Conservation (phyloP, 2,888 invertebrate species). For the Eupithecia dodoneata region DNA sequence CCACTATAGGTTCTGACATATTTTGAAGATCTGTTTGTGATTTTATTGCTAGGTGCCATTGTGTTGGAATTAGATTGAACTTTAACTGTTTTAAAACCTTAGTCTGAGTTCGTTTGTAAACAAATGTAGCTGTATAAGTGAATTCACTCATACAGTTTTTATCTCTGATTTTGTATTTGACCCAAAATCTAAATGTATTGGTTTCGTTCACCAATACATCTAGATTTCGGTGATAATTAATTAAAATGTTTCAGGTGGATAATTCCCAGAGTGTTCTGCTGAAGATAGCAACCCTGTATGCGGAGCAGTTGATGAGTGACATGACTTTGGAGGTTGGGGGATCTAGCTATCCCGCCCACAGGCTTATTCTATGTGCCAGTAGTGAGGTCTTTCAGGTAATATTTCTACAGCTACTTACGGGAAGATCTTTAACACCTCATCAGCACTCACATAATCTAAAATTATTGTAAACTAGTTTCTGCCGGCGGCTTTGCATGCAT, state of each 20-base stretch:
- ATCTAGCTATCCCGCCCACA: slow-evolving; percentile 93
- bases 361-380: slow-evolving; percentile 95
- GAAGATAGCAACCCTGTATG: slow-evolving; percentile 92
- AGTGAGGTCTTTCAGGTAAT: slow-evolving; percentile 97
- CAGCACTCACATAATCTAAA: not conserved
- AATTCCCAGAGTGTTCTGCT: slow-evolving; percentile 92
- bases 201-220: too few relatives aligned
- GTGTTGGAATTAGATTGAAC: too few relatives aligned
- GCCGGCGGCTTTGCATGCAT: too few relatives aligned
- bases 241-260: slow-evolving; percentile 86
- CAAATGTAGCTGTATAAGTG: too few relatives aligned
- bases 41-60: too few relatives aligned
- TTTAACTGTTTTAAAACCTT: too few relatives aligned
- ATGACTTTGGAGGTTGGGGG: slow-evolving; percentile 93
- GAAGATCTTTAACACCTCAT: not conserved
- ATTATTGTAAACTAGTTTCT: too few relatives aligned
- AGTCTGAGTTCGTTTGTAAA: too few relatives aligned
- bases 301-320: slow-evolving; percentile 95
- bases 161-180: too few relatives aligned
- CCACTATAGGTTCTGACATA: not conserved
- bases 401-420: not conserved
- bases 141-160: too few relatives aligned
- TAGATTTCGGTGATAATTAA: not conserved
- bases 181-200: too few relatives aligned
- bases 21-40: too few relatives aligned